phyloP scores from a whole-genome alignment of 37 sponge, comb jelly and placozoan species.

The Diacarnus erythraeanus region DNA sequence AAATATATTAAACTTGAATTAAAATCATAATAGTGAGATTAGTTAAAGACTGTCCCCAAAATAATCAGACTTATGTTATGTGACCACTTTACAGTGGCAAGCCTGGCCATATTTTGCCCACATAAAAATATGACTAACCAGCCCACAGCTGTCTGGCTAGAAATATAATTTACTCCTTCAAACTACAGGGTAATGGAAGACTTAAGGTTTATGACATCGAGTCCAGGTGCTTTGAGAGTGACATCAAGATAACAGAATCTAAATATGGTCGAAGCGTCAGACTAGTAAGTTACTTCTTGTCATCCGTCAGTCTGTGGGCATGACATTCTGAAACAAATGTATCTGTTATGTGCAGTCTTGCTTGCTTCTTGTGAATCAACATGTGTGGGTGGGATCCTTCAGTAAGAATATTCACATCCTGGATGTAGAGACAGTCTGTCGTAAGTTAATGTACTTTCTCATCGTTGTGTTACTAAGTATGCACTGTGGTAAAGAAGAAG shows the following conservation, averaged over 20 bases:
- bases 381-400: constrained; percentile 79
- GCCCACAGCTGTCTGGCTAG: too few species aligned
- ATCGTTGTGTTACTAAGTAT: too few species aligned
- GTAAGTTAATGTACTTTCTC: constrained; percentile 38
- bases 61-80: too few species aligned
- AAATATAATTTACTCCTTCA: neutral
- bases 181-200: constrained; percentile 65
- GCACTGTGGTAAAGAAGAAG: too few species aligned
- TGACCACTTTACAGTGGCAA: too few species aligned
- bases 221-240: constrained; percentile 59
- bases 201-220: constrained; percentile 80
- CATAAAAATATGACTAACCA: too few species aligned
- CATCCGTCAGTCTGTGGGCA: neutral
- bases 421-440: constrained; percentile 66
- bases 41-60: too few species aligned
- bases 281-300: constrained; percentile 33
- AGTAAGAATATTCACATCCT: constrained; percentile 75
- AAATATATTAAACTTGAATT: too few species aligned
- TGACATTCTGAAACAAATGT: neutral
- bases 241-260: constrained; percentile 72
- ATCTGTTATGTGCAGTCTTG: constrained; percentile 39
- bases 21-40: too few species aligned
- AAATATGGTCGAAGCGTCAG: constrained; percentile 48
- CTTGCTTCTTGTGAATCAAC: constrained; percentile 65
- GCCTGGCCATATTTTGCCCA: too few species aligned